Percentiles rank a stretch among this genome's conserved stretches.
Evolutionary conservation across 1,140 invertebrate genomes (phyloP).

Genomic region (Philopotamus ludificatus): DNA sequence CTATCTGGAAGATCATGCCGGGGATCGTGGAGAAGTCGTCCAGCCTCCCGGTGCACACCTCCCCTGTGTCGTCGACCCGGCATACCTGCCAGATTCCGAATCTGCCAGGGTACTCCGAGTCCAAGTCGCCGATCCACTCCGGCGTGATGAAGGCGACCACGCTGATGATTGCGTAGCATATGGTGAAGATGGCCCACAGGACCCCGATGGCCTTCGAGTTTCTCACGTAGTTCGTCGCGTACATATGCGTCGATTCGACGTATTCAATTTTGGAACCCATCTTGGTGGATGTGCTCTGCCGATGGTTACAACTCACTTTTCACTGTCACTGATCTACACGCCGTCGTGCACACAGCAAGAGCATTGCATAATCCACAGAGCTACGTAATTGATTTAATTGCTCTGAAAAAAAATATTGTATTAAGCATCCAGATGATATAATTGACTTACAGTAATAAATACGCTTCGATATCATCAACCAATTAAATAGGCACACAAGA

Average conservation of each 20-base stretch:
- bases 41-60: slow-evolving; percentile 79
- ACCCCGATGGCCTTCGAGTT: slow-evolving; percentile 96
- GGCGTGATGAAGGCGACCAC: slow-evolving; percentile 94
- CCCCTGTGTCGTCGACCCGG: slow-evolving; percentile 64
- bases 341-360: background rate
- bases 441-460: too few relatives aligned
- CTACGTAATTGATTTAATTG: background rate
- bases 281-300: slow-evolving; percentile 36
- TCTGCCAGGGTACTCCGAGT: slow-evolving; percentile 83
- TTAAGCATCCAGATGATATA: background rate
- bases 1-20: slow-evolving; percentile 68
- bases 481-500: too few relatives aligned
- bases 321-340: background rate
- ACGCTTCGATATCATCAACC: too few relatives aligned
- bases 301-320: background rate
- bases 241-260: slow-evolving; percentile 83
- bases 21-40: slow-evolving; percentile 81
- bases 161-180: slow-evolving; percentile 94
- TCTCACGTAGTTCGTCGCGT: slow-evolving; percentile 89
- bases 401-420: background rate
- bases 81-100: slow-evolving; percentile 91
- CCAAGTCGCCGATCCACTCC: slow-evolving; percentile 86
- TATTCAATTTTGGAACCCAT: slow-evolving; percentile 91
- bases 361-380: background rate
- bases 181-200: slow-evolving; percentile 94